A percentile compares a stretch with the other conserved stretches of the same genome.
Evolutionary conservation across 2,113 vertebrate genomes (phyloP).

Genomic region (Dinomys branickii): DNA sequence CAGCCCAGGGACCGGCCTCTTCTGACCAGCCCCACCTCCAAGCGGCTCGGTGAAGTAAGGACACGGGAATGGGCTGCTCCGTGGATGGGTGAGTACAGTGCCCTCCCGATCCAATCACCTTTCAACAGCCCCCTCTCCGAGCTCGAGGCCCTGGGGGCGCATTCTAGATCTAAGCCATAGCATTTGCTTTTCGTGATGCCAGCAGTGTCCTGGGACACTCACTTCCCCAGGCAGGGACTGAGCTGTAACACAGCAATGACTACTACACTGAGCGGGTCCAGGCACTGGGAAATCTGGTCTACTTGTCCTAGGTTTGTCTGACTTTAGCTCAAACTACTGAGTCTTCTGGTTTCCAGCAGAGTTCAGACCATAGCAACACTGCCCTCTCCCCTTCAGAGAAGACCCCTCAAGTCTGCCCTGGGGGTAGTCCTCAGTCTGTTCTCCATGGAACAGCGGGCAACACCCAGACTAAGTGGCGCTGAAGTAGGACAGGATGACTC

Average conservation of each 20-base stretch:
- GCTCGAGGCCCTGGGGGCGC: background rate
- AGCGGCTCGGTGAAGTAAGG: no score
- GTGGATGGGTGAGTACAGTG: no score
- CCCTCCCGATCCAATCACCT: background rate
- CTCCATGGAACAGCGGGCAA: background rate
- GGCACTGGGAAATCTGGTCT: background rate
- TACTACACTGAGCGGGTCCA: background rate
- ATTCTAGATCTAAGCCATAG: background rate
- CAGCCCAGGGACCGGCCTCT: background rate
- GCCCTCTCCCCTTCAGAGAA: background rate
- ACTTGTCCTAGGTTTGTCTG: background rate
- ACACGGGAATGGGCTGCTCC: background rate
- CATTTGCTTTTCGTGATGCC: background rate
- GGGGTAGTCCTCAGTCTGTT: background rate
- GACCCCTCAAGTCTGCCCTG: background rate
- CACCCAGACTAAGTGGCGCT: background rate
- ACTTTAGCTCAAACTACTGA: background rate
- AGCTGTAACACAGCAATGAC: background rate
- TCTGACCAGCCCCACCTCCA: background rate
- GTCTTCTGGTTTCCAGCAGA: background rate
- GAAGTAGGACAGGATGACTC: background rate
- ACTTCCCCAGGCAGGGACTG: no score
- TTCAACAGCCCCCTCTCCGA: background rate
- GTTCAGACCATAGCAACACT: background rate
- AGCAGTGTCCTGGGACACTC: background rate